phyloP scores from a whole-genome alignment of 2,113 vertebrate genomes.

The Panthera tigris region DNA sequence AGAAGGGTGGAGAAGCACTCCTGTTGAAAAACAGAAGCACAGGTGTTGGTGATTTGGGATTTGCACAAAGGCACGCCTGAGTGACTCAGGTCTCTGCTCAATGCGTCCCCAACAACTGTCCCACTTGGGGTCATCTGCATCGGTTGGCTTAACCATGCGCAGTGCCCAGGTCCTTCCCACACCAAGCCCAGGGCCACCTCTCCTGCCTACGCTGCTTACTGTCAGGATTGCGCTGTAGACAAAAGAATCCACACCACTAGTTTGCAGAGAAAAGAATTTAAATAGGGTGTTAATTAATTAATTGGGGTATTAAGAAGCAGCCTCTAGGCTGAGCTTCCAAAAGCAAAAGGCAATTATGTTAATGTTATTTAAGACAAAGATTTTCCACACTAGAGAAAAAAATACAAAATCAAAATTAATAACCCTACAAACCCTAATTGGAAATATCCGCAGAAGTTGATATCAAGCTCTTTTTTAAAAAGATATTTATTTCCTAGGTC shows the following conservation, averaged over 20 bases:
- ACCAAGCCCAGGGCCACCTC: too few relatives aligned
- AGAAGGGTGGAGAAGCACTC: background rate
- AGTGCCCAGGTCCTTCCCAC: too few relatives aligned
- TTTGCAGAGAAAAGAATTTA: background rate
- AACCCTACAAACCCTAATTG: background rate
- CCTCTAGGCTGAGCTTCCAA: background rate
- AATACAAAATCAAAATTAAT: background rate
- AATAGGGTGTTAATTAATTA: background rate
- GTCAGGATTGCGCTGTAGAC: background rate
- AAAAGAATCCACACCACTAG: background rate
- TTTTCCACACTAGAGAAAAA: constrained; percentile 15
- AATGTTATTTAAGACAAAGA: background rate
- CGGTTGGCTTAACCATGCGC: background rate
- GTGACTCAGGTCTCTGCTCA: background rate
- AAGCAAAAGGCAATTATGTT: background rate
- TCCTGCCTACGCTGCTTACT: too few relatives aligned
- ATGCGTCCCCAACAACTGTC: background rate
- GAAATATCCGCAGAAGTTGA: background rate
- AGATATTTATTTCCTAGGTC: background rate
- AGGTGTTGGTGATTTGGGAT: background rate
- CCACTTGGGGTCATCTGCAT: background rate
- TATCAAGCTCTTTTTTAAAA: background rate
- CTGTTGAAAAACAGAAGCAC: background rate
- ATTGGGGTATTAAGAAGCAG: background rate
- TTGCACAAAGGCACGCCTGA: background rate